A percentile compares a stretch with the other conserved stretches of the same genome.
Conservation (phyloP, 2,888 invertebrate species). For the Lysandra coridon region DNA sequence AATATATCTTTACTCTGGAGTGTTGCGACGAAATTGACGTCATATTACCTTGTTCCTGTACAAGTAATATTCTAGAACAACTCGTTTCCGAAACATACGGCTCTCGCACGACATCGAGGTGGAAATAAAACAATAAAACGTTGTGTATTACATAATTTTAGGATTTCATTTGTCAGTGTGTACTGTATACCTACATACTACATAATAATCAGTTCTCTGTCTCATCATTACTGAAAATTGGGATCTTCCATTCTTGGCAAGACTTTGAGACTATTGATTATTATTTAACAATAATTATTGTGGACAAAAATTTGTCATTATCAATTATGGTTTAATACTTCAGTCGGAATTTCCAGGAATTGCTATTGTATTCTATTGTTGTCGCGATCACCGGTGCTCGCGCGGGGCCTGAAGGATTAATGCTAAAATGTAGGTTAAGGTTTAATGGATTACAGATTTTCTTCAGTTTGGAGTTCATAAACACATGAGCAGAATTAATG, state of each 20-base stretch:
- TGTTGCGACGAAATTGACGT: not conserved
- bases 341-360: no score
- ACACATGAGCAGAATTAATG: not conserved
- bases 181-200: not conserved
- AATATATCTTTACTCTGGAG: not conserved
- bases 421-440: no score
- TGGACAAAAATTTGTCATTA: not conserved
- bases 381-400: no score
- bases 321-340: not conserved
- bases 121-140: not conserved
- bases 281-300: not conserved
- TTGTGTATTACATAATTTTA: not conserved
- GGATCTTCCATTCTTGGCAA: not conserved
- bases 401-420: no score
- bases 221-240: not conserved
- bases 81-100: not conserved
- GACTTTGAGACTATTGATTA: not conserved
- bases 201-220: not conserved
- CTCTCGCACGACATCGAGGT: not conserved
- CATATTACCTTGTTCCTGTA: not conserved
- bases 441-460: no score
- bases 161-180: not conserved
- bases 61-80: conserved; percentile 1
- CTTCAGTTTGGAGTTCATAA: not conserved
- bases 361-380: no score